These are phyloP conservation scores for Sula dactylatra DNA, from an alignment of 2,113 vertebrate species.

Conservation along the genomic window DNA sequence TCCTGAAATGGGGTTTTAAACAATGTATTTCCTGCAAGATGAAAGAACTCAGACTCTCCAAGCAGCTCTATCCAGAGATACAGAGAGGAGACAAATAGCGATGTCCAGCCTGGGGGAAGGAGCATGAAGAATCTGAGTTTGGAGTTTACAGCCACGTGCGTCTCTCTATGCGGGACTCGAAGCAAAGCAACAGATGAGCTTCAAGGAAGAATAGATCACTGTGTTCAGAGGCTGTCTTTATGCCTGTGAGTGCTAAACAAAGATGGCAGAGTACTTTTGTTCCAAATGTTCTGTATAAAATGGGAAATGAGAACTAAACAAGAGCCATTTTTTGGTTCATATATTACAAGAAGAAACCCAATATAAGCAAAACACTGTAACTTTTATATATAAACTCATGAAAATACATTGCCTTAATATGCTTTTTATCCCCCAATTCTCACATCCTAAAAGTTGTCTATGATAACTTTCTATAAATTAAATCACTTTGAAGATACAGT, in stretches of 20 bases:
- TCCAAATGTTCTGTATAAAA: conserved; percentile 41
- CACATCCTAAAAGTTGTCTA: neutral
- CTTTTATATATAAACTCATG: conserved; percentile 41
- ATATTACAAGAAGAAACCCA: conserved; percentile 17
- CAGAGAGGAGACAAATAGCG: neutral
- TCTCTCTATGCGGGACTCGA: neutral
- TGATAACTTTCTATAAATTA: conserved; percentile 5
- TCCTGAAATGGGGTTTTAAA: neutral
- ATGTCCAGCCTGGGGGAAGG: neutral
- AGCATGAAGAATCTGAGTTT: neutral
- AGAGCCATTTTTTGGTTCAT: conserved; percentile 15
- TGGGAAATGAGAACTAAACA: conserved; percentile 26
- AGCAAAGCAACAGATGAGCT: neutral
- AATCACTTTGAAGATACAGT: neutral
- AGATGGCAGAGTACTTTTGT: neutral
- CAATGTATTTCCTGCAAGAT: neutral
- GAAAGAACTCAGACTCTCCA: neutral
- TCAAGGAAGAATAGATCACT: neutral
- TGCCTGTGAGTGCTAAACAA: neutral
- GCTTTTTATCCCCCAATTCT: conserved; percentile 13
- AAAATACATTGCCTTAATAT: conserved; percentile 34
- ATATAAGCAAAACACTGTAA: conserved; percentile 21
- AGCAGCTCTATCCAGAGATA: neutral
- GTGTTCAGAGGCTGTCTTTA: neutral
- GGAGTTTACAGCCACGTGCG: neutral